Percentiles rank a stretch among this genome's conserved stretches.
Conservation (phyloP, 2,797 vertebrate genomes). For the Choloepus didactylus region DNA sequence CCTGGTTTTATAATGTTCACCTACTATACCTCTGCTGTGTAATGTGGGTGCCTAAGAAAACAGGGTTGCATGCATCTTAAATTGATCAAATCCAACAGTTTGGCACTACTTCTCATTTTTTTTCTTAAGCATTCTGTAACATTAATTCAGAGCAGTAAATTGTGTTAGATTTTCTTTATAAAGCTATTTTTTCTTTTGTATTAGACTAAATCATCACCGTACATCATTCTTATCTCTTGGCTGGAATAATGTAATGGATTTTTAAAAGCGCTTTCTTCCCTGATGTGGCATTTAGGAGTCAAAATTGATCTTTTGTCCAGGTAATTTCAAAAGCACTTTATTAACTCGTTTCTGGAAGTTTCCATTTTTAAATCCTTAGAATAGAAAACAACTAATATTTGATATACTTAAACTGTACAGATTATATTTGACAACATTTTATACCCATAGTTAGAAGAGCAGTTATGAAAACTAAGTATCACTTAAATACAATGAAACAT, state of each 20-base stretch:
- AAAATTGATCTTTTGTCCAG: slow-evolving; percentile 75
- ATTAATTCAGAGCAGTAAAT: slow-evolving; percentile 48
- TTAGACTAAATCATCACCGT: slow-evolving; percentile 46
- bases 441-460: slow-evolving; percentile 53
- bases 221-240: slow-evolving; percentile 39
- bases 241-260: slow-evolving; percentile 56
- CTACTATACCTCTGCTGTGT: neutral
- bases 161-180: slow-evolving; percentile 60
- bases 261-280: slow-evolving; percentile 68
- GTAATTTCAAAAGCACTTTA: slow-evolving; percentile 66
- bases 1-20: neutral
- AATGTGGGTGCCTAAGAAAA: neutral
- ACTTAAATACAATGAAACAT: neutral
- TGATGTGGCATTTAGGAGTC: slow-evolving; percentile 30
- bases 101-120: neutral
- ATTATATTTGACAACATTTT: slow-evolving; percentile 54
- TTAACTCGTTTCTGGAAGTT: slow-evolving; percentile 70
- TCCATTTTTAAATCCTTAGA: slow-evolving; percentile 61
- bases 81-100: slow-evolving; percentile 13
- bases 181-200: slow-evolving; percentile 32
- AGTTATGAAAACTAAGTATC: slow-evolving; percentile 58
- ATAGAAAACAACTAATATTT: slow-evolving; percentile 60
- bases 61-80: neutral
- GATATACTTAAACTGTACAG: neutral
- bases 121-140: neutral